Conservation (phyloP, 1,140 invertebrate species). For the Drosophila quadrilineata region DNA sequence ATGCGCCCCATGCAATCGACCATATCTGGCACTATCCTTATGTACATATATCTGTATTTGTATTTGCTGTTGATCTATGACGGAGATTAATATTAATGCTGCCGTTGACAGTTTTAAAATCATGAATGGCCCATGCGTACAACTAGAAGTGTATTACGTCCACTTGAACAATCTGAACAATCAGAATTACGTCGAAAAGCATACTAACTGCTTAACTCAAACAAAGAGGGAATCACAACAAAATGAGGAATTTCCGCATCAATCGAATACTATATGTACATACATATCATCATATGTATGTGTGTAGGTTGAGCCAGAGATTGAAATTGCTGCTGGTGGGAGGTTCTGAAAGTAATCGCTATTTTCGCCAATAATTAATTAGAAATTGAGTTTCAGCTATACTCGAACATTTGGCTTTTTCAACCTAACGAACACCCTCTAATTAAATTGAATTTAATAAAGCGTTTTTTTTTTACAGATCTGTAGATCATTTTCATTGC, state of each 20-base stretch:
- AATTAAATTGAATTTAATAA: slow-evolving; percentile 23
- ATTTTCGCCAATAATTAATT: too few species aligned
- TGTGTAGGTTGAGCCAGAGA: slow-evolving; percentile 4
- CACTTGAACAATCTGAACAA: neutral
- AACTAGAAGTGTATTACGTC: slow-evolving; percentile 8
- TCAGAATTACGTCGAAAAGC: slow-evolving; percentile 11
- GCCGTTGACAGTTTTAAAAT: slow-evolving; percentile 71
- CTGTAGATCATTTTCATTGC: slow-evolving; percentile 19
- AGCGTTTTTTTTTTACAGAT: slow-evolving; percentile 17
- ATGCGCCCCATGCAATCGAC: slow-evolving; percentile 16
- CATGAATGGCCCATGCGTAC: slow-evolving; percentile 52
- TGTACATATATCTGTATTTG: neutral
- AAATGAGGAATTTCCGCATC: too few species aligned
- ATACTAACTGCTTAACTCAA: slow-evolving; percentile 4
- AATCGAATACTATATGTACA: too few species aligned
- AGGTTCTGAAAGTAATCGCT: too few species aligned
- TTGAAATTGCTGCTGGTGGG: too few species aligned
- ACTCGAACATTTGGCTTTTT: too few species aligned
- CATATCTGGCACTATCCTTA: neutral
- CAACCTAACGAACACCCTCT: too few species aligned
- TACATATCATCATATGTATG: too few species aligned
- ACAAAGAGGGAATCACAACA: slow-evolving; percentile 2
- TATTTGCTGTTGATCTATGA: slow-evolving; percentile 2
- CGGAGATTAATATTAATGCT: slow-evolving; percentile 68
- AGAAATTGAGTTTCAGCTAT: too few species aligned